Evolutionary conservation across 2,888 invertebrate species (phyloP).

Genomic region (Nudaria mundana): DNA sequence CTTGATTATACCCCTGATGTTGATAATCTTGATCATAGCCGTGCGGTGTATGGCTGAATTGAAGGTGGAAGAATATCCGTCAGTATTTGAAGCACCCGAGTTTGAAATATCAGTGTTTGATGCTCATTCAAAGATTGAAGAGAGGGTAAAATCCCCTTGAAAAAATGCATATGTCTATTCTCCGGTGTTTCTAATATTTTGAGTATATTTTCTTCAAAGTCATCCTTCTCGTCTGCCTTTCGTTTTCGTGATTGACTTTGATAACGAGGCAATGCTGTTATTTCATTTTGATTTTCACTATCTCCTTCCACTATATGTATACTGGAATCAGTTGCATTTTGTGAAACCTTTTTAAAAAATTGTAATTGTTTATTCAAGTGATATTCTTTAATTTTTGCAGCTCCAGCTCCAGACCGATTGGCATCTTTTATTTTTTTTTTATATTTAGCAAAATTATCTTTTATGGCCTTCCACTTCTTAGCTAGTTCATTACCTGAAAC

Average conservation of each 20-base stretch:
- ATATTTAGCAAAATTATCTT: slow-evolving; percentile 15
- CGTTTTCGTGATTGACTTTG: slow-evolving; percentile 15
- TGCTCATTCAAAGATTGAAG: slow-evolving; percentile 11
- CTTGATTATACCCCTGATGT: slow-evolving; percentile 16
- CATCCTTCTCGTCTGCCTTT: slow-evolving; percentile 13
- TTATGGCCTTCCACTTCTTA: slow-evolving; percentile 14
- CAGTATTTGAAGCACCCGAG: slow-evolving; percentile 15
- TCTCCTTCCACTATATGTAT: slow-evolving; percentile 6
- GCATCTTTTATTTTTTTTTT: slow-evolving; percentile 12
- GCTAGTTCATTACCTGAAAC: slow-evolving; percentile 14
- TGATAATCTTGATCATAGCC: slow-evolving; percentile 13
- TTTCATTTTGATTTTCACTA: slow-evolving; percentile 8
- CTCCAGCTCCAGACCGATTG: slow-evolving; percentile 9
- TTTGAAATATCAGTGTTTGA: slow-evolving; percentile 19
- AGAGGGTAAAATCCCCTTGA: slow-evolving; percentile 16
- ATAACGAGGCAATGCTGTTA: slow-evolving; percentile 13
- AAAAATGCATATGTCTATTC: slow-evolving; percentile 12
- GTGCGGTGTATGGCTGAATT: slow-evolving; percentile 8
- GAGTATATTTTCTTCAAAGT: slow-evolving; percentile 13
- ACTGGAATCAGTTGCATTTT: slow-evolving; percentile 11
- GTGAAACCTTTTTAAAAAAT: slow-evolving; percentile 7
- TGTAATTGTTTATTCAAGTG: slow-evolving; percentile 4
- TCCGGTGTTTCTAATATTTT: slow-evolving; percentile 16
- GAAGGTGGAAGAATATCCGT: slow-evolving; percentile 13
- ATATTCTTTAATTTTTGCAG: neutral